Percentiles rank a stretch among this genome's conserved stretches.
Evolutionary conservation across 2,888 invertebrate species (phyloP).

Genomic region (Andrena trimmerana): DNA sequence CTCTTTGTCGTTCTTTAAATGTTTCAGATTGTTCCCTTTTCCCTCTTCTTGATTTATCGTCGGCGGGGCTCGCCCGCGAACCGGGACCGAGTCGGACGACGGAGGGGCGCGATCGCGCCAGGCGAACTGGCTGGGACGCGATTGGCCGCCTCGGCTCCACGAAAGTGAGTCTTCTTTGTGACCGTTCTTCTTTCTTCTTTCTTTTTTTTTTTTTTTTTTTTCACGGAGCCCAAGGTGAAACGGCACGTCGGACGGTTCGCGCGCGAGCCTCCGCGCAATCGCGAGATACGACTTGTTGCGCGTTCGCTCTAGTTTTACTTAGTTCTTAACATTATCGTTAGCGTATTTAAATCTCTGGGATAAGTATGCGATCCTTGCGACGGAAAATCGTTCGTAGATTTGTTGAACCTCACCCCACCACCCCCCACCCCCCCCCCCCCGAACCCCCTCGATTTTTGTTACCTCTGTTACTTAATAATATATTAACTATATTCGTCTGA

Average conservation of each 20-base stretch:
- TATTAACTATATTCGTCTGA: conserved; percentile 76
- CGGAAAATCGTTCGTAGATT: conserved; percentile 65
- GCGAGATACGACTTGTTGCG: conserved; percentile 68
- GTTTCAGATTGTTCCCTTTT: conserved; percentile 54
- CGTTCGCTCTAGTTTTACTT: conserved; percentile 72
- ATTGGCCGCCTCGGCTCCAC: background rate
- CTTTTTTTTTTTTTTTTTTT: too few species aligned
- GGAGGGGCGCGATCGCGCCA: background rate
- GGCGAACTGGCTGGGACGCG: background rate
- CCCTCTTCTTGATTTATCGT: conserved; percentile 29
- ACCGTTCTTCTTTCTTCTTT: too few species aligned
- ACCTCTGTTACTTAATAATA: conserved; percentile 76
- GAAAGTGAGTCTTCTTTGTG: too few species aligned
- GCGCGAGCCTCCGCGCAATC: conserved; percentile 43
- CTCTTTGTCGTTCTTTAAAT: conserved; percentile 71
- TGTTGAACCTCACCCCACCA: conserved; percentile 67
- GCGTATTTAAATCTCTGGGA: conserved; percentile 56
- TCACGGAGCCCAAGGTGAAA: background rate
- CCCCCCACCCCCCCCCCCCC: background rate
- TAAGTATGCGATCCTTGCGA: conserved; percentile 58
- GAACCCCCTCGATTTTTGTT: conserved; percentile 69
- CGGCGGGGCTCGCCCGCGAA: conserved; percentile 43
- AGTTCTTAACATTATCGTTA: conserved; percentile 65
- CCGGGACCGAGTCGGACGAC: background rate
- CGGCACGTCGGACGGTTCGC: conserved; percentile 31